Base-by-base conservation (phyloP, 2,888 invertebrate genomes). In the Agrotis puta region DNA sequence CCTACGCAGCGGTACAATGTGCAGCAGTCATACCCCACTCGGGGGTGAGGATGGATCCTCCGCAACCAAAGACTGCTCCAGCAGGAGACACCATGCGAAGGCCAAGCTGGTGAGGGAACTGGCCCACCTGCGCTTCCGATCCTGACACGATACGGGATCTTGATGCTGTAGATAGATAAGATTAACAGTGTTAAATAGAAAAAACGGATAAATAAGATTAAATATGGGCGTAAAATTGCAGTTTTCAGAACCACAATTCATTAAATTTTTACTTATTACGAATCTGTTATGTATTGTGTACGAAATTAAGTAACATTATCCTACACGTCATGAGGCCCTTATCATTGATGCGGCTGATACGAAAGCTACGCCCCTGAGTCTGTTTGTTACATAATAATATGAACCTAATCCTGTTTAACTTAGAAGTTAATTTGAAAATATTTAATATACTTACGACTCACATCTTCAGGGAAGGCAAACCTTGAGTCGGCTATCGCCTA, bases 1-100 rank as follows among this genome's bases (percentile, higher is more conserved):
- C 88, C 79, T 66, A 91, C 92, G 53, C 62, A 50, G 71, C 71
- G 7, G 71, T 71, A 50, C 71, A 71, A 22, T 71, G 71, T 4
- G 94, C 94, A 3, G 94, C 94, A 0, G 94, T 94, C 9, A 94
- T 83, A 0, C 88, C 94, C 94, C 94, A 94, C 45, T 90, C 85
- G 2, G 71, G 2, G 58, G 88, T 88, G 56, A 94, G 89, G 79
- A 95, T 84, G 73, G 90, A 86, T 2, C 84, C 95, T 0, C 94
- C 94, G 51, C 95, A 95, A 14, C 89, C 88, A 48, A 67, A 76
- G 6, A 94, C 93, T 0, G 14, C 69, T 0, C 94, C 95, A 0
- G 16, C 18, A 0, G 57, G 11, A 68, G 61, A 87, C 20, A 93
- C 90, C 92, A 94, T 92, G 0, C 94, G 91, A 5, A 94, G 73